Base-by-base conservation (phyloP, 2,888 invertebrate species). In the Capitulum mitella region DNA sequence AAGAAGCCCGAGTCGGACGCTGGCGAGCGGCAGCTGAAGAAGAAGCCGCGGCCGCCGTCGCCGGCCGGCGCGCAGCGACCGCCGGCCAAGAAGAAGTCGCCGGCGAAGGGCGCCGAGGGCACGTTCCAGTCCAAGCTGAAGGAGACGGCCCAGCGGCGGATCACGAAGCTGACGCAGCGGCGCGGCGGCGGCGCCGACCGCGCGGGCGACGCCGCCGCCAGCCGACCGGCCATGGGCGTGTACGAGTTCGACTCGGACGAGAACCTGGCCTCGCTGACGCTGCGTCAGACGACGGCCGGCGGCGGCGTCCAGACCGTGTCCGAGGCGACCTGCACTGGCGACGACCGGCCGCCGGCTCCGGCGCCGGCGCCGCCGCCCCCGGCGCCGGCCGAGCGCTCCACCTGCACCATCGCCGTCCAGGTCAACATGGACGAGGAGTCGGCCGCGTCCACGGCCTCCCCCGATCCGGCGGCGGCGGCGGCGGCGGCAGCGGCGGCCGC, bases 161-260 rank as follows among this genome's bases (percentile, higher is more conserved):
- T 64, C 14, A 34, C 32, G 19, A 14, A 19, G 16, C 64, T 64
- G 64, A 5, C 32, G 32, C 64, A 64, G 64, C 64, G 64, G 19
- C 14, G 32, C 29, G 64, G 64, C 34, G 64, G 34, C 32, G 34
- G 34, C 0, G 40, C 40, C 16, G 10, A 26, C 19, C 14, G 32
- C 34, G 1, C 32, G 1, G 61, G 61, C 32, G 14, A 22, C 26
- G 37, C 40, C 12, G 37, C 70, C 40, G 1, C 37, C 70, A 40
- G 40, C 29, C 70, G 58, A 12, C 29, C 58, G 6, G 58, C 58
- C 58, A 58, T 70, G 70, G 70, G 37, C 70, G 70, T 70, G 37
- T 70, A 70, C 37, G 70, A 70, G 70, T 70, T 70, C 70, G 70
- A 70, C 22, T 70, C 70, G 37, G 70, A 70, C 70, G 70, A 70